phyloP scores from a whole-genome alignment of 2,113 vertebrate genomes.

The Chloropsis hardwickii region DNA sequence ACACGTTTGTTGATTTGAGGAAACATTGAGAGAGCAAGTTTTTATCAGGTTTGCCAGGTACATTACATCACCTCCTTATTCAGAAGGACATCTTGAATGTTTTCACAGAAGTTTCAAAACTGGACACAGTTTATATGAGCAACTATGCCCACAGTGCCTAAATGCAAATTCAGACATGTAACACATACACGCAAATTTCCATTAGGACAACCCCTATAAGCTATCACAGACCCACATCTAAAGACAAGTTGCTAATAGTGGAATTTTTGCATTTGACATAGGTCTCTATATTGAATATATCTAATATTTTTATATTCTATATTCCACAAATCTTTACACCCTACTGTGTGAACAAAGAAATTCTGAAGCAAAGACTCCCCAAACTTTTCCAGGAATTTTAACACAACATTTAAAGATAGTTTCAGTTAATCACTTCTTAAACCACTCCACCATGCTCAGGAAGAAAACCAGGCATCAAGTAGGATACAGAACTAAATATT shows the following conservation, averaged over 20 bases:
- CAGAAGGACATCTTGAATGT: background rate
- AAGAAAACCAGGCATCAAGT: background rate
- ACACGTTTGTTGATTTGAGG: background rate
- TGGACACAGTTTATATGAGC: background rate
- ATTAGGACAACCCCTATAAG: background rate
- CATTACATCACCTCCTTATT: background rate
- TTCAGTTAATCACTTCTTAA: background rate
- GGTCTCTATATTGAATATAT: background rate
- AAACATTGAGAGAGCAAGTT: background rate
- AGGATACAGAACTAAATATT: background rate
- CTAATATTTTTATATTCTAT: background rate
- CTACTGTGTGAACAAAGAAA: background rate
- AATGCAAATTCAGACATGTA: background rate
- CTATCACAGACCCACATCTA: background rate
- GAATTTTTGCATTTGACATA: background rate
- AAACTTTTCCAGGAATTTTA: background rate
- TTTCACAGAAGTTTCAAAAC: background rate
- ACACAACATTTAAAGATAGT: background rate
- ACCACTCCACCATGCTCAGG: background rate
- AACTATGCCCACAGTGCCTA: background rate
- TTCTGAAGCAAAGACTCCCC: background rate
- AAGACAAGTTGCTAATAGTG: background rate
- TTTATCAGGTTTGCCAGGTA: background rate
- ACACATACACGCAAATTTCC: accelerated
- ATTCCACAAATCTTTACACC: background rate